phyloP scores from a whole-genome alignment of 2,888 invertebrate genomes.

The Crepidodera aurea region DNA sequence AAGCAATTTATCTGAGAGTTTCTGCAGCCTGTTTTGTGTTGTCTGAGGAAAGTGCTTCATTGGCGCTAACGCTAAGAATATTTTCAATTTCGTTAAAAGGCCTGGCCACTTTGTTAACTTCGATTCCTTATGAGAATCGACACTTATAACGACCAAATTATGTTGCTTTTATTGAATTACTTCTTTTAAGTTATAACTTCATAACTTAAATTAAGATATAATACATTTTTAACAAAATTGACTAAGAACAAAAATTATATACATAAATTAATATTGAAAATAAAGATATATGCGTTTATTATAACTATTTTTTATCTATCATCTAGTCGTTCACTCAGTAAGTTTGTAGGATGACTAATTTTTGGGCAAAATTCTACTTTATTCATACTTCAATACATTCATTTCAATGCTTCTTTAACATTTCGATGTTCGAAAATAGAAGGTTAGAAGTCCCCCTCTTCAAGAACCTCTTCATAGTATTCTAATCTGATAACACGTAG shows the following conservation, averaged over 20 bases:
- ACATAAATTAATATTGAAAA: not conserved
- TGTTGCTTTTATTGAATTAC: slow-evolving; percentile 52
- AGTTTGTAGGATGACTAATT: no score
- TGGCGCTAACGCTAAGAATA: slow-evolving; percentile 58
- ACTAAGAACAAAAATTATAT: slow-evolving; percentile 1
- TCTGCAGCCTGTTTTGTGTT: slow-evolving; percentile 53
- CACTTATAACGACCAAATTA: slow-evolving; percentile 58
- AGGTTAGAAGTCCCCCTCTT: no score
- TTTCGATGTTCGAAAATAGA: no score
- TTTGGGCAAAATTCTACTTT: no score
- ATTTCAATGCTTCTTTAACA: no score
- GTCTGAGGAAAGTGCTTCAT: slow-evolving; percentile 55
- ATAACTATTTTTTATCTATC: no score
- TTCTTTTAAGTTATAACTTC: slow-evolving; percentile 48
- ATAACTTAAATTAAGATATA: slow-evolving; percentile 51
- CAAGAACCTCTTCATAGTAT: no score
- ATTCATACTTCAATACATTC: no score
- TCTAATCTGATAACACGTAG: no score
- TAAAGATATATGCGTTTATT: no score
- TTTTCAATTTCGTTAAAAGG: slow-evolving; percentile 63
- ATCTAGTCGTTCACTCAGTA: no score
- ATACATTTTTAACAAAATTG: slow-evolving; percentile 14
- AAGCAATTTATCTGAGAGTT: slow-evolving; percentile 57
- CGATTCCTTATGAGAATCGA: slow-evolving; percentile 60
- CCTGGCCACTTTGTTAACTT: slow-evolving; percentile 60